Evolutionary conservation across 2,888 invertebrate species (phyloP).

Genomic region (Tenthredo livida): DNA sequence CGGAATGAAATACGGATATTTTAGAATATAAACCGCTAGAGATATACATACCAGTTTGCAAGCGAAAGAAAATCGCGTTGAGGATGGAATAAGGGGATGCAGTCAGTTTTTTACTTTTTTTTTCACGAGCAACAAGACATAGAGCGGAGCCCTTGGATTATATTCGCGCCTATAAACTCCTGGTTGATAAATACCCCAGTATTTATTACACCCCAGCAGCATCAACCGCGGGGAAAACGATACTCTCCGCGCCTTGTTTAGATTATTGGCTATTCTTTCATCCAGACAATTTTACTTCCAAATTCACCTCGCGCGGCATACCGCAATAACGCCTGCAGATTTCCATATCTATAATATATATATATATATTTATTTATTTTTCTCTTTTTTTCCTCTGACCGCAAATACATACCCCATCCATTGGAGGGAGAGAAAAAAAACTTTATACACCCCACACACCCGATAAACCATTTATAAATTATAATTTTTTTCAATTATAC

Average conservation of each 20-base stretch:
- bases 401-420: not conserved
- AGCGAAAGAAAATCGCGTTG: constrained; percentile 38
- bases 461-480: not conserved
- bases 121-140: not conserved
- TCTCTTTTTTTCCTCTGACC: not conserved
- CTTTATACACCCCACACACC: not conserved
- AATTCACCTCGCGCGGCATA: constrained; percentile 22
- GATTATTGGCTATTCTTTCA: constrained; percentile 43
- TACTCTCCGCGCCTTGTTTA: constrained; percentile 31
- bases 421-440: not conserved
- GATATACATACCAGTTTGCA: constrained; percentile 23
- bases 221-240: not conserved
- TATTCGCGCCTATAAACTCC: constrained; percentile 15
- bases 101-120: not conserved
- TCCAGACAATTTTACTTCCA: constrained; percentile 36
- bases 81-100: not conserved
- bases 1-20: constrained; percentile 63
- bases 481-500: not conserved
- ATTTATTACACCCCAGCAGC: not conserved
- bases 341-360: constrained; percentile 1
- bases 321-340: constrained; percentile 26
- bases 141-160: not conserved
- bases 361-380: not conserved
- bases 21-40: constrained; percentile 60
- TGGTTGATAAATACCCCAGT: constrained; percentile 29